A percentile compares a stretch with the other conserved stretches of the same genome.
Evolutionary conservation across 2,888 invertebrate species (phyloP).

Genomic region (Yponomeuta malinellus): DNA sequence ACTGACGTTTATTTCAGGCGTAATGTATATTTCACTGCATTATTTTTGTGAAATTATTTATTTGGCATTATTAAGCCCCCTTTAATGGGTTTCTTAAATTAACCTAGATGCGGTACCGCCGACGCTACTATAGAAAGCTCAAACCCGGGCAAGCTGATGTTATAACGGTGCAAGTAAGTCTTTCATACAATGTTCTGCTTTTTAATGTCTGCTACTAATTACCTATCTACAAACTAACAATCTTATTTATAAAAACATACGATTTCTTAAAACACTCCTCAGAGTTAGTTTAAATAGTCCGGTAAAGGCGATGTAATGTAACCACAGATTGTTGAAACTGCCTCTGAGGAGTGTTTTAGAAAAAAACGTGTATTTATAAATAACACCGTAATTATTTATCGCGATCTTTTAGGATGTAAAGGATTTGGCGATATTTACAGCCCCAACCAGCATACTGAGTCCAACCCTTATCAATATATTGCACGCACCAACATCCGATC

Average conservation of each 20-base stretch:
- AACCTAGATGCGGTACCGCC: constrained; percentile 73
- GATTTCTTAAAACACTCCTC: too few species aligned
- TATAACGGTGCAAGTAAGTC: constrained; percentile 65
- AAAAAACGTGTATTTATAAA: too few species aligned
- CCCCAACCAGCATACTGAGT: constrained; percentile 69
- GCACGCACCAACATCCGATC: constrained; percentile 75
- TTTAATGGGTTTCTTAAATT: constrained; percentile 4
- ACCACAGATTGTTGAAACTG: too few species aligned
- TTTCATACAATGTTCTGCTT: background rate
- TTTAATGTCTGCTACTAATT: background rate
- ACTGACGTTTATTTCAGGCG: too few species aligned
- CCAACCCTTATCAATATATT: constrained; percentile 77
- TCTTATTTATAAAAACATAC: background rate
- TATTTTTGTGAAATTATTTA: too few species aligned
- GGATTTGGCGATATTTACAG: constrained; percentile 66
- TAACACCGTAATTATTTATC: too few species aligned
- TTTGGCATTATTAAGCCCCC: too few species aligned
- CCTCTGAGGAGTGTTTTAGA: too few species aligned
- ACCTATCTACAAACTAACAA: background rate
- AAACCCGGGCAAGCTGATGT: constrained; percentile 70
- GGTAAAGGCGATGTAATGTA: too few species aligned
- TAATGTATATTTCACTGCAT: too few species aligned
- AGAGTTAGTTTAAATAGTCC: too few species aligned
- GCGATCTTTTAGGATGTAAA: constrained; percentile 52
- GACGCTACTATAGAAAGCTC: constrained; percentile 75